Conservation (phyloP, 2,797 vertebrate species). For the Iguana delicatissima region DNA sequence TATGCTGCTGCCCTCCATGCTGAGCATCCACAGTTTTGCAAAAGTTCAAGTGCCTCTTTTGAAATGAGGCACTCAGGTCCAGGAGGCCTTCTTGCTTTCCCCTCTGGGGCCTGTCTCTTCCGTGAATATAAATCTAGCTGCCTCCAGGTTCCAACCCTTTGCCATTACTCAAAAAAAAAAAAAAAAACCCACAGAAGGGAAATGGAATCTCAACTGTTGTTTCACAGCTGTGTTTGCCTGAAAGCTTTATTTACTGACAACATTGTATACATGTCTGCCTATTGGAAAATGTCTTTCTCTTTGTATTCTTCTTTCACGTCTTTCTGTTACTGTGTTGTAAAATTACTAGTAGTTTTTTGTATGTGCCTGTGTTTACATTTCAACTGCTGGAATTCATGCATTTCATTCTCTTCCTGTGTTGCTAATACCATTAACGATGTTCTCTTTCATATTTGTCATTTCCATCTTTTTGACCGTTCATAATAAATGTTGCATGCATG, state of each 20-base stretch:
- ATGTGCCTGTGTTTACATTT: not conserved
- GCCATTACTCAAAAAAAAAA: not conserved
- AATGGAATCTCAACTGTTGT: not conserved
- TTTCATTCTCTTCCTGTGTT: not conserved
- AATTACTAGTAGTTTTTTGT: not conserved
- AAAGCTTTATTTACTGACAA: not conserved
- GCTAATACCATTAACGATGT: not conserved
- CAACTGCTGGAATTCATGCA: not conserved
- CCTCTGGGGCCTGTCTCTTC: not conserved
- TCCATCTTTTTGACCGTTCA: not conserved
- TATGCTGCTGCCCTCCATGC: too few relatives aligned
- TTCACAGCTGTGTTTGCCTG: not conserved
- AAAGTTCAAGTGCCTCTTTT: not conserved
- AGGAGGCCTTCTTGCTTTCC: not conserved
- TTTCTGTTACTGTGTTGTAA: not conserved
- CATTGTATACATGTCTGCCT: not conserved
- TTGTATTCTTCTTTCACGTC: not conserved
- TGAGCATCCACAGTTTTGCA: not conserved
- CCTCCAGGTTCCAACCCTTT: not conserved
- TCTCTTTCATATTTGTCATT: not conserved
- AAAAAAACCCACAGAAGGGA: not conserved
- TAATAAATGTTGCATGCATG: constrained; percentile 39
- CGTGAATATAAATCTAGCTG: not conserved
- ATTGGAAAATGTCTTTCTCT: not conserved
- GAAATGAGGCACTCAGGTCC: not conserved